Percentiles rank a stretch among this genome's conserved stretches.
Evolutionary conservation across 2,888 invertebrate genomes (phyloP).

Genomic region (Cryptophagus acutangulus): DNA sequence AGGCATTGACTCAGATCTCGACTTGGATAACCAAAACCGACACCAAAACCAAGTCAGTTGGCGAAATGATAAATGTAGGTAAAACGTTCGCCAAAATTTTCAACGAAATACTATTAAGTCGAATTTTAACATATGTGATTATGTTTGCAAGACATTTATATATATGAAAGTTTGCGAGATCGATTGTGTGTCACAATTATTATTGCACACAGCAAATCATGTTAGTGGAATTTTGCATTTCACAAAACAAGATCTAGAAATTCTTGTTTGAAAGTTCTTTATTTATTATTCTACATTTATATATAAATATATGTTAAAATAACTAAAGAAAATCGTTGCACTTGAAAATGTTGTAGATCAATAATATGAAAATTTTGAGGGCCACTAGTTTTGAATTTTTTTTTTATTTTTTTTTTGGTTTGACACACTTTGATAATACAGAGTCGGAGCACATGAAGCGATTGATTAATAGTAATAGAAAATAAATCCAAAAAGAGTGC

Average conservation of each 20-base stretch:
- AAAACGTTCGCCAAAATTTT: too few relatives aligned
- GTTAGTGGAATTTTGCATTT: constrained; percentile 22
- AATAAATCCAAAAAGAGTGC: too few relatives aligned
- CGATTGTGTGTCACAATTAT: constrained; percentile 24
- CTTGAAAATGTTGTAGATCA: constrained; percentile 3
- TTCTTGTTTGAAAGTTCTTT: constrained; percentile 17
- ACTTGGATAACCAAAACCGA: too few relatives aligned
- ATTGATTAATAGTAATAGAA: too few relatives aligned
- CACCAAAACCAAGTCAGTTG: too few relatives aligned
- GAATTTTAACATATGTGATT: too few relatives aligned
- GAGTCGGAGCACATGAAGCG: too few relatives aligned
- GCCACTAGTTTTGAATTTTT: constrained; percentile 3
- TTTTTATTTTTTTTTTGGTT: background rate
- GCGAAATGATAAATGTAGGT: too few relatives aligned
- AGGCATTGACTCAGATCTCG: too few relatives aligned
- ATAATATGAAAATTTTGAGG: background rate
- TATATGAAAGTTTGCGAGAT: constrained; percentile 20
- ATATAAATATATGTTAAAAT: background rate
- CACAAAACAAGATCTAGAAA: constrained; percentile 19
- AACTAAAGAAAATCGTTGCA: constrained; percentile 1
- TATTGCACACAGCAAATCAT: constrained; percentile 15
- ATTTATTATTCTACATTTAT: background rate
- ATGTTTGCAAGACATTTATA: too few relatives aligned
- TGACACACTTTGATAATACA: background rate
- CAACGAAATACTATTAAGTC: too few relatives aligned